Conservation (phyloP, 2,113 vertebrate species). For the Phalacrocorax carbo region DNA sequence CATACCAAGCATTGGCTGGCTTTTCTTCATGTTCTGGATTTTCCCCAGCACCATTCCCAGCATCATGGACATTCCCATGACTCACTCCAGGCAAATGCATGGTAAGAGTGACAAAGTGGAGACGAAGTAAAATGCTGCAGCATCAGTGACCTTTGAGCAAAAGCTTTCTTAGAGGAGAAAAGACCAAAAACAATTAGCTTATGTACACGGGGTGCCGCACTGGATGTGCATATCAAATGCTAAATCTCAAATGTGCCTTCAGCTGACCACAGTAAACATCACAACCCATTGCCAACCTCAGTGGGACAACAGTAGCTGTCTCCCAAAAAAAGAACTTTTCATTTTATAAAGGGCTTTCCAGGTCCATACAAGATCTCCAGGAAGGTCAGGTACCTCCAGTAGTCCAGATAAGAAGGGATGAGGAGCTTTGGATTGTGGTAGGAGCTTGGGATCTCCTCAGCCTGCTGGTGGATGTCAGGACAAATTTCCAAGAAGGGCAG, state of each 20-base stretch:
- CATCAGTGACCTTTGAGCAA: not conserved
- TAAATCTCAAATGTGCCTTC: not conserved
- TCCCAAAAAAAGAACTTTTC: not conserved
- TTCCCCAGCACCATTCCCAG: not conserved
- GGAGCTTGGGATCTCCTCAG: not conserved
- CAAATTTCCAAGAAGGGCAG: not conserved
- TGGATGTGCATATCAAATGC: not conserved
- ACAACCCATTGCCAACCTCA: not conserved
- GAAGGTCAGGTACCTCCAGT: not conserved
- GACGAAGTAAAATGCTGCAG: not conserved
- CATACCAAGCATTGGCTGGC: not conserved
- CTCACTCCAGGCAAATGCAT: not conserved
- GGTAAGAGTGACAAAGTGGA: not conserved
- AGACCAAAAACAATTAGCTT: not conserved
- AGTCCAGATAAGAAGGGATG: not conserved
- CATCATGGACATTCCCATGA: not conserved
- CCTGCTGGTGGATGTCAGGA: not conserved
- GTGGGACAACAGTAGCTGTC: not conserved
- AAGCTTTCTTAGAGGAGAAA: not conserved
- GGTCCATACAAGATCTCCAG: not conserved
- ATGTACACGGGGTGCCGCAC: not conserved
- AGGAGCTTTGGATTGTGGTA: not conserved
- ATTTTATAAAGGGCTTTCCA: not conserved
- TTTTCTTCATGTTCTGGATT: not conserved
- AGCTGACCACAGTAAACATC: not conserved